Percentiles rank a stretch among this genome's conserved stretches.
Conservation (phyloP, 2,113 vertebrate genomes). For the Lepus europaeus region DNA sequence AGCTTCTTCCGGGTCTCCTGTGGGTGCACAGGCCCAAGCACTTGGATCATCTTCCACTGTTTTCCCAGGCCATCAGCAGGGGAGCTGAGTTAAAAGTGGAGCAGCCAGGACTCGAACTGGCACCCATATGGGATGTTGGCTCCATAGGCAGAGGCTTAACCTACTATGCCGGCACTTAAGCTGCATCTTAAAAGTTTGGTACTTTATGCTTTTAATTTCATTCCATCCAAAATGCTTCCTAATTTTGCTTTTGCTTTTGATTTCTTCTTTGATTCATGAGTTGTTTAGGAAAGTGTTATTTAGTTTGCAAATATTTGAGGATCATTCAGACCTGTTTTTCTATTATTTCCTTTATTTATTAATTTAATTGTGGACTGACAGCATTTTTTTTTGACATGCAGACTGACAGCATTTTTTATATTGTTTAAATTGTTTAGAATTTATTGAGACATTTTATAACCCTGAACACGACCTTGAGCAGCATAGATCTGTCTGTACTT, state of each 20-base stretch:
- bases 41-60: no score
- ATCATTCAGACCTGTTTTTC: neutral
- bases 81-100: no score
- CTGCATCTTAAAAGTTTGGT: neutral
- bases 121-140: no score
- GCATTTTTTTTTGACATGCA: neutral
- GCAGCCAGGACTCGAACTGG: no score
- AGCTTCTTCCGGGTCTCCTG: no score
- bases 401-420: neutral
- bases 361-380: neutral
- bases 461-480: neutral
- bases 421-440: neutral
- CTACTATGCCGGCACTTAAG: no score
- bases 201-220: conserved; percentile 49
- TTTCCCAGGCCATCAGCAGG: no score
- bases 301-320: conserved; percentile 5
- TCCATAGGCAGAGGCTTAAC: no score
- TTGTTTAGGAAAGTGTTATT: neutral
- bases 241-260: conserved; percentile 29
- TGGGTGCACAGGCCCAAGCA: no score
- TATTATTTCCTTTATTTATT: conserved; percentile 36
- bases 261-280: neutral
- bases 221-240: conserved; percentile 41
- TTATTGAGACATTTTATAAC: neutral
- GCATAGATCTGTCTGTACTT: neutral